Conservation (phyloP, 2,888 invertebrate species). For the Torymus aiolomorphi region DNA sequence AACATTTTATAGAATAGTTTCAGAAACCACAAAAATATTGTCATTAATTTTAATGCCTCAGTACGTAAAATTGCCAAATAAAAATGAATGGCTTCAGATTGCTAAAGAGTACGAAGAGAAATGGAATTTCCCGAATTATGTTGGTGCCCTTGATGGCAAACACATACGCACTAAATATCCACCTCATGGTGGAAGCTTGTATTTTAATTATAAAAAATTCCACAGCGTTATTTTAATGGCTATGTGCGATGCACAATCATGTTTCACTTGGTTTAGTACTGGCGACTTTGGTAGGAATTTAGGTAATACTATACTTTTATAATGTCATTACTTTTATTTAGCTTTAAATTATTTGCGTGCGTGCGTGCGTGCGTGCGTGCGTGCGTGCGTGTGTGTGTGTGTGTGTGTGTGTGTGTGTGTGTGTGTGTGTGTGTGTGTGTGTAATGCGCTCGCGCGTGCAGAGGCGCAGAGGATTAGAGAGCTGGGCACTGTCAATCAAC, state of each 20-base stretch:
- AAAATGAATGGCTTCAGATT: slow-evolving; percentile 46
- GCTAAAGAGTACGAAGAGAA: slow-evolving; percentile 34
- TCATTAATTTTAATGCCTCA: slow-evolving; percentile 35
- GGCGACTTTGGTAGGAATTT: slow-evolving; percentile 8
- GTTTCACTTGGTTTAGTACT: neutral
- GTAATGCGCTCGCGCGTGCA: no score
- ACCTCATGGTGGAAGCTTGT: slow-evolving; percentile 49
- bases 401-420: no score
- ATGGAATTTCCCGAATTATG: slow-evolving; percentile 57
- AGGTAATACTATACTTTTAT: no score
- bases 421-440: no score
- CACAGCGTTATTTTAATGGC: slow-evolving; percentile 53
- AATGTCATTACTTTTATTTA: no score
- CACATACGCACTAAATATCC: slow-evolving; percentile 50
- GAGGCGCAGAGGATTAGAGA: no score
- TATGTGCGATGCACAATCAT: neutral
- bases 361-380: no score
- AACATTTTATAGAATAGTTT: slow-evolving; percentile 45
- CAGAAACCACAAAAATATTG: slow-evolving; percentile 50
- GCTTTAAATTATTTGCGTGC: no score
- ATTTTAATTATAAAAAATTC: slow-evolving; percentile 55
- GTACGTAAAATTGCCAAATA: slow-evolving; percentile 38
- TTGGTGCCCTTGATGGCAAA: slow-evolving; percentile 55
- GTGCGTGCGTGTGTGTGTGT: no score
- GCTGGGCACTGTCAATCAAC: no score